Base-by-base conservation (phyloP, 2,113 vertebrate species). In the Trachemys scripta region DNA sequence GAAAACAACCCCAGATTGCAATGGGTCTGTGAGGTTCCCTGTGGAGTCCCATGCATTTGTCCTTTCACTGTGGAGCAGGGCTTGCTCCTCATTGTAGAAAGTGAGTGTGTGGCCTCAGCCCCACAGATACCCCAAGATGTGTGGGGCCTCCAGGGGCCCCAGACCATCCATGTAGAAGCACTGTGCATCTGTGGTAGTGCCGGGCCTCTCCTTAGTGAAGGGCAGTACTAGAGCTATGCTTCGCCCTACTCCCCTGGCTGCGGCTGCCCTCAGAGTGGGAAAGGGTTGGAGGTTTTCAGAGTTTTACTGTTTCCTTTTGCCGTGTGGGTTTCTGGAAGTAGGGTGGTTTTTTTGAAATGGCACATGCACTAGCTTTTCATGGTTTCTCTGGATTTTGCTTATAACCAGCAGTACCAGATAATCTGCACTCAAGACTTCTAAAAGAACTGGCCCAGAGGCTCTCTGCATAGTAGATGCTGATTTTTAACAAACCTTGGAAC, bases 401-500 rank as follows among this genome's bases (percentile, higher is more conserved):
- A 53, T 8, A 53, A 87, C 65, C 1, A 4, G 8, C 72, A 90
- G 56, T 76, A 95, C 85, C 82, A 95, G 93, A n/a, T 87, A 84
- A 76, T 45, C 87, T 80, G 31, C 82, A 78, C 53, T 27, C 5
- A 9, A 79, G 50, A 42, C 80, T 57, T 90, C n/a, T 47, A 72
- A 65, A 96, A 93, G 87, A 72, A 82, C 53, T 29, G 72, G 75
- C 78, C 78, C 59, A 53, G 11, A 35, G 82, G 92, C 95, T 95
- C 95, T 95, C 95, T 27, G 0, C 93, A 94, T 85, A 29, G 0
- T 31, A 78, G 4, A 20, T 96, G 94, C 96, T 97, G 96, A 95
- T 96, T 97, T 97, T 96, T 84, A 96, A 97, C 96, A 86, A 97
- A 95, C 95, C 92, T 72, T 97, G 89, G 94, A 95, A 93, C 95